These are phyloP conservation scores for Mizuhopecten yessoensis DNA, from an alignment of 1,140 invertebrate species.

Conservation along the genomic window DNA sequence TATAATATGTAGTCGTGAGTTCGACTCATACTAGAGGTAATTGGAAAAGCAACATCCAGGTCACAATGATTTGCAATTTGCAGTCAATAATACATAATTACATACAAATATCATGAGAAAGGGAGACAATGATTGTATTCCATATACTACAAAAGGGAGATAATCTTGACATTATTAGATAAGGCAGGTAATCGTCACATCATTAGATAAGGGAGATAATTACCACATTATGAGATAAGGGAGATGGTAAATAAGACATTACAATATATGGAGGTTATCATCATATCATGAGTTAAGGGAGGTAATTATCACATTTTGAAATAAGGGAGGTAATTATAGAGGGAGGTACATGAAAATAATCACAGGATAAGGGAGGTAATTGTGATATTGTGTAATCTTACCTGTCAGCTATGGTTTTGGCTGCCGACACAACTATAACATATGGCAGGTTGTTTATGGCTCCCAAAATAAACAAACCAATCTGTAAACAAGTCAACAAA, in stretches of 20 bases:
- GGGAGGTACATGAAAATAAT: neutral
- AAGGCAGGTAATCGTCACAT: too few relatives aligned
- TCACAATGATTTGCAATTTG: too few relatives aligned
- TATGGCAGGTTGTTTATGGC: conserved; percentile 79
- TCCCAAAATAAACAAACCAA: conserved; percentile 77
- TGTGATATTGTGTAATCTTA: conserved; percentile 46
- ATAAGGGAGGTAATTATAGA: neutral
- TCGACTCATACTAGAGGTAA: neutral
- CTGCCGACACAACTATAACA: conserved; percentile 78
- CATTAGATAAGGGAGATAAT: neutral
- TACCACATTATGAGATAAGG: neutral
- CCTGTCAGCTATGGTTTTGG: conserved; percentile 77
- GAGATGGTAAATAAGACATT: too few relatives aligned
- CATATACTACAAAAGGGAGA: too few relatives aligned
- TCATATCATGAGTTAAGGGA: neutral
- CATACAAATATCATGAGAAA: too few relatives aligned
- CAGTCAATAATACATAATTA: too few relatives aligned
- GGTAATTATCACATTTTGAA: neutral
- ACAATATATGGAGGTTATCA: neutral
- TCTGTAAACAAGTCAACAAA: conserved; percentile 60
- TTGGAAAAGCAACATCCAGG: neutral
- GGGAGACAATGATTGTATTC: too few relatives aligned
- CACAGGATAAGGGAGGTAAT: neutral
- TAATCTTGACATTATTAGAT: too few relatives aligned
- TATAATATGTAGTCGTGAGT: too few relatives aligned